Evolutionary conservation across 1,140 invertebrate species (phyloP).

Genomic region (Venustaconcha ellipsiformis): DNA sequence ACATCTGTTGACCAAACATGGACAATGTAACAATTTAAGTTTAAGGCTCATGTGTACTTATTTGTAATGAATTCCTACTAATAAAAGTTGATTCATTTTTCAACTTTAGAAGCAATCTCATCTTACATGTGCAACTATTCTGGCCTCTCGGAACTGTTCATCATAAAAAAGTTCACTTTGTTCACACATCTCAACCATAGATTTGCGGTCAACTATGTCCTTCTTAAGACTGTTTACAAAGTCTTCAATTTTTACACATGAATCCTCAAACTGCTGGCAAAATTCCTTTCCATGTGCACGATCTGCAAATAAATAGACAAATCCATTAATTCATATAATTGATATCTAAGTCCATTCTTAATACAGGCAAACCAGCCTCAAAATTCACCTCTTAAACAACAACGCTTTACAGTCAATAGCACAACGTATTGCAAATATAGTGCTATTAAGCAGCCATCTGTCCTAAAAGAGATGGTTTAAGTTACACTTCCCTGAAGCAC

Average conservation of each 20-base stretch:
- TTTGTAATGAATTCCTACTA: no score
- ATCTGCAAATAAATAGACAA: constrained; percentile 72
- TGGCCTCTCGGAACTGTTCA: constrained; percentile 89
- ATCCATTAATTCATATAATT: neutral
- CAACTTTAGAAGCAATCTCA: neutral
- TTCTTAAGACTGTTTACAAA: constrained; percentile 84
- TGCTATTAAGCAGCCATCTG: no score
- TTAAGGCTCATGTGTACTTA: no score
- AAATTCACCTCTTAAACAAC: no score
- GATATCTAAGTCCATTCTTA: neutral
- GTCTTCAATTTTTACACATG: constrained; percentile 81
- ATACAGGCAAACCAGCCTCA: neutral
- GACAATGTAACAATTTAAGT: no score
- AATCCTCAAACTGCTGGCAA: constrained; percentile 87
- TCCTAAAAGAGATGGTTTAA: no score
- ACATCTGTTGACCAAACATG: no score
- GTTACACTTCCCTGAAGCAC: no score
- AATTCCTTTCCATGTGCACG: constrained; percentile 86
- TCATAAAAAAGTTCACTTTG: constrained; percentile 90
- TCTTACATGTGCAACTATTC: constrained; percentile 91
- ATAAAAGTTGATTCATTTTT: no score
- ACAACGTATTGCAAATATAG: no score
- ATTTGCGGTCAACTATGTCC: constrained; percentile 83
- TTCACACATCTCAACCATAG: constrained; percentile 81
- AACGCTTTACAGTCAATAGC: no score